phyloP scores from a whole-genome alignment of 2,797 vertebrate genomes.

The Typhlichthys subterraneus region DNA sequence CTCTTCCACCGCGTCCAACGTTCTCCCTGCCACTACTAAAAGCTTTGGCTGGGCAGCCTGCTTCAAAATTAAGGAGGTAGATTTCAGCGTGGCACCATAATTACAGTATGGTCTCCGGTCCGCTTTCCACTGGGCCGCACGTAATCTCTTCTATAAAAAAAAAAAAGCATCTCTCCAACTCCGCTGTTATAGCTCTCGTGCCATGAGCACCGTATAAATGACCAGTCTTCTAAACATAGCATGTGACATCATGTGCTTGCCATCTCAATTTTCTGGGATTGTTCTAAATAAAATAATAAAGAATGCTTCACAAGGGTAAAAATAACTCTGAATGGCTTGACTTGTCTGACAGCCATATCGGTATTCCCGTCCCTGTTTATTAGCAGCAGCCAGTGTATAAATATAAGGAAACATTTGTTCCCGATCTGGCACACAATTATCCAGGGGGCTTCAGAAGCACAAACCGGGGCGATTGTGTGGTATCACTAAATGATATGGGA shows the following conservation, averaged over 20 bases:
- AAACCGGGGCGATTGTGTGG: slow-evolving; percentile 60
- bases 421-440: slow-evolving; percentile 23
- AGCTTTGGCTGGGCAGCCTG: slow-evolving; percentile 53
- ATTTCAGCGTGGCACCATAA: slow-evolving; percentile 65
- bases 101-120: slow-evolving; percentile 55
- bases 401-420: slow-evolving; percentile 72
- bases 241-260: slow-evolving; percentile 52
- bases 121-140: slow-evolving; percentile 66
- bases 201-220: slow-evolving; percentile 19
- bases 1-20: slow-evolving; percentile 42
- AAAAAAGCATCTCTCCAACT: not conserved
- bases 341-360: slow-evolving; percentile 18
- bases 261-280: slow-evolving; percentile 36
- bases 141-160: slow-evolving; percentile 29
- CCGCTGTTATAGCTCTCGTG: slow-evolving; percentile 20
- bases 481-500: slow-evolving; percentile 63
- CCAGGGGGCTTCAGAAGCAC: slow-evolving; percentile 25
- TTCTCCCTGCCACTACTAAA: slow-evolving; percentile 65
- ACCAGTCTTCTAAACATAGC: slow-evolving; percentile 45
- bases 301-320: slow-evolving; percentile 51
- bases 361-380: slow-evolving; percentile 42
- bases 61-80: slow-evolving; percentile 58
- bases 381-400: slow-evolving; percentile 62
- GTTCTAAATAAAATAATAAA: slow-evolving; percentile 54
- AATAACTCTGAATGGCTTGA: slow-evolving; percentile 55